phyloP scores from a whole-genome alignment of 2,113 vertebrate species.

The Ophthalmolycus amberensis region DNA sequence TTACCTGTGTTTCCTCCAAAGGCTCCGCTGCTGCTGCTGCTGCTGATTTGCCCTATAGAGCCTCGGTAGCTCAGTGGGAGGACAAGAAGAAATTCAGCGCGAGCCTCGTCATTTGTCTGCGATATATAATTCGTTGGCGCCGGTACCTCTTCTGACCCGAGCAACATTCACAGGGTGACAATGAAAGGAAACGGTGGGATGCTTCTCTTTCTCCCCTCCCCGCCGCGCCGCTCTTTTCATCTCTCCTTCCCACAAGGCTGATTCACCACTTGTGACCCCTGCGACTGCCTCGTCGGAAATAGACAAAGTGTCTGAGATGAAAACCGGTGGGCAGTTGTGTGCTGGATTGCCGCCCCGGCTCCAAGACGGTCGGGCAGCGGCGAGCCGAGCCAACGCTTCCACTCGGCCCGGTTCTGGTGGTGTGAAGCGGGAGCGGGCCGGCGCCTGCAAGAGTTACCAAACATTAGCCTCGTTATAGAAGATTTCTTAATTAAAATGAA shows the following conservation, averaged over 20 bases:
- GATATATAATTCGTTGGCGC: conserved; percentile 67
- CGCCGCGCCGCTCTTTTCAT: conserved; percentile 63
- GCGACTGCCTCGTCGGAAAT: conserved; percentile 68
- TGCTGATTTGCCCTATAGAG: conserved; percentile 55
- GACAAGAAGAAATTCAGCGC: conserved; percentile 37
- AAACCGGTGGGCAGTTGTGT: conserved; percentile 60
- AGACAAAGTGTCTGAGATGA: conserved; percentile 79
- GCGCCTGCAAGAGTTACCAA: conserved; percentile 12
- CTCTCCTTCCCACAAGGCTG: conserved; percentile 76
- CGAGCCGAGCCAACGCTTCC: conserved; percentile 40
- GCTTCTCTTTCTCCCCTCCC: conserved; percentile 58
- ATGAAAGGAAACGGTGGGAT: conserved; percentile 74
- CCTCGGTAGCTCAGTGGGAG: conserved; percentile 55
- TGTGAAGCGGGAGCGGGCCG: conserved; percentile 14
- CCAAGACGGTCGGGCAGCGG: conserved; percentile 42
- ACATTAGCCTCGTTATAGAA: neutral
- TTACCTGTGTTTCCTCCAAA: conserved; percentile 46
- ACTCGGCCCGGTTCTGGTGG: conserved; percentile 29
- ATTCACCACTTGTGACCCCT: conserved; percentile 77
- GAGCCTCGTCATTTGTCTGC: conserved; percentile 62
- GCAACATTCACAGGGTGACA: conserved; percentile 67
- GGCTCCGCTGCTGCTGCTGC: conserved; percentile 39
- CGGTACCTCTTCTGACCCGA: conserved; percentile 57
- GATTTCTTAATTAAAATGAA: neutral
- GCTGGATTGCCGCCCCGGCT: conserved; percentile 46